Percentiles rank a stretch among this genome's conserved stretches.
Evolutionary conservation across 2,888 invertebrate species (phyloP).

Genomic region (Caenorhabditis sulstoni): DNA sequence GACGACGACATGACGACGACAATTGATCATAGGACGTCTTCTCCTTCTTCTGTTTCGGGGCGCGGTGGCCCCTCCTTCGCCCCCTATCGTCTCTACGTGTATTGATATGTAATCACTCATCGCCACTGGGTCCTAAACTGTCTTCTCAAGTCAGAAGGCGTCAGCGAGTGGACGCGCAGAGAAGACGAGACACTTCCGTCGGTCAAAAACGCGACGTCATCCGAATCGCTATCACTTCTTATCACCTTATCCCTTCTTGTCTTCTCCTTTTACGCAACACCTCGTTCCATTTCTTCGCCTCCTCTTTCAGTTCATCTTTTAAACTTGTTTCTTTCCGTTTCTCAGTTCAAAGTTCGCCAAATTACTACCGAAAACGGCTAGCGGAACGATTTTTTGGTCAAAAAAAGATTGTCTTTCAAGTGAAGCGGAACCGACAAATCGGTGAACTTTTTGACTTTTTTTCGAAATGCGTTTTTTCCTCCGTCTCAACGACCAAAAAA

Average conservation of each 20-base stretch:
- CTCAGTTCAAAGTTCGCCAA: not conserved
- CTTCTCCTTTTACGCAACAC: constrained; percentile 37
- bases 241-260: constrained; percentile 5
- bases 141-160: not conserved
- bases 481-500: too few relatives aligned
- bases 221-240: constrained; percentile 7
- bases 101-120: constrained; percentile 31
- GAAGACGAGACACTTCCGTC: constrained; percentile 5
- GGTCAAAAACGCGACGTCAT: constrained; percentile 37
- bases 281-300: constrained; percentile 13
- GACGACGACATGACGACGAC: constrained; percentile 2
- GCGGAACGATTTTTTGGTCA: not conserved
- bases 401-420: too few relatives aligned
- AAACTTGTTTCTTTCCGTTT: constrained; percentile 7
- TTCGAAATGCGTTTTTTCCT: too few relatives aligned
- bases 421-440: not conserved
- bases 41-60: constrained; percentile 9
- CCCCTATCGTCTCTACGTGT: constrained; percentile 27
- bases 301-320: not conserved
- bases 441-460: not conserved
- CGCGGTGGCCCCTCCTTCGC: constrained; percentile 52
- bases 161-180: not conserved
- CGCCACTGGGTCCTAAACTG: constrained; percentile 27
- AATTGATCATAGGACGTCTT: constrained; percentile 46
- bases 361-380: not conserved